Evolutionary conservation across 2,113 vertebrate genomes (phyloP).

Genomic region (Tringa solitaria): DNA sequence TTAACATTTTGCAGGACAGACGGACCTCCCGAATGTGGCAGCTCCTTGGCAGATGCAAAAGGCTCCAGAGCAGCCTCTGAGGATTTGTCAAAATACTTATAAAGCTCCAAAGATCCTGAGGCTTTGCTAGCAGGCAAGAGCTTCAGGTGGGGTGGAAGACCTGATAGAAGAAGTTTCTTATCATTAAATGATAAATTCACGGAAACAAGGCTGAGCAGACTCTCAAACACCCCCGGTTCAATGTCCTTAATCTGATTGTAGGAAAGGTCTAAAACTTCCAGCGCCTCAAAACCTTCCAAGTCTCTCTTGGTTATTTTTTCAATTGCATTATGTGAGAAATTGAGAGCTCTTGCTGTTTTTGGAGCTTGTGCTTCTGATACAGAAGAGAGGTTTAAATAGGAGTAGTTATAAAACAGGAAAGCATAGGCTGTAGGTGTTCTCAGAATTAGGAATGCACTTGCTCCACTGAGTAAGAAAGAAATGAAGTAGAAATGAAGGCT

Average conservation of each 20-base stretch:
- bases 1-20: background rate
- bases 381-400: conserved; percentile 41
- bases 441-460: background rate
- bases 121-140: background rate
- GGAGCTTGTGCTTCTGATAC: conserved; percentile 33
- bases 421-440: background rate
- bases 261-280: conserved; percentile 41
- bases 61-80: background rate
- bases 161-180: background rate
- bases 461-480: background rate
- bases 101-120: background rate
- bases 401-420: background rate
- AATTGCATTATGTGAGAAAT: conserved; percentile 32
- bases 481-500: conserved; percentile 6
- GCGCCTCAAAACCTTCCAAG: background rate
- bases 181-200: conserved; percentile 27
- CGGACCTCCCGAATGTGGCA: rapidly evolving
- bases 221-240: background rate
- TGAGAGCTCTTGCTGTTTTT: background rate
- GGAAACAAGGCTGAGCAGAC: background rate
- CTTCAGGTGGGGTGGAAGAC: background rate
- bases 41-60: rapidly evolving
- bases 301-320: conserved; percentile 27
- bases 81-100: background rate
- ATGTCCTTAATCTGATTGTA: background rate